Evolutionary conservation across 1,140 invertebrate species (phyloP), one percentile per base, ranked within the genome.

Genomic region (Tetramorium parvispinum): DNA sequence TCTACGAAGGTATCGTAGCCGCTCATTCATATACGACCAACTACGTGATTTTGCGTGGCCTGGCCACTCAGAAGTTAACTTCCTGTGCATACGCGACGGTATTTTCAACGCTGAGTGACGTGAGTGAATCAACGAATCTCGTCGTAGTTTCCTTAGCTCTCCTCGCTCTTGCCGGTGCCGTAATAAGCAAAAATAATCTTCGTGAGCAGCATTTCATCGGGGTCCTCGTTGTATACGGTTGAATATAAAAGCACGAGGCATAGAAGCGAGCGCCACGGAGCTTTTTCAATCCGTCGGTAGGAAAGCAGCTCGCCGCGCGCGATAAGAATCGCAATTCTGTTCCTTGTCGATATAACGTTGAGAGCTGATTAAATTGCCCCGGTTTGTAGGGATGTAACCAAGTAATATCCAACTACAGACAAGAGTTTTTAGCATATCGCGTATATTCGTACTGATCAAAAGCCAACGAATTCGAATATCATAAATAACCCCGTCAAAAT

Each of bases 241-340:
- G 43, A 32, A 37, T 55, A 65, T 70, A 61, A 85, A 81, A 85
- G 86, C 71, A 71, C 73, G 63, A 59, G 53, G 53, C 75, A 49
- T 16, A 49, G 46, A 24, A 51, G 13, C 32, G 40, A 37, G 53
- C 53, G 53, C 40, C 40, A 40, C 13, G 21, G 63, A 82, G 71
- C 53, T 88, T 89, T 90, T 88, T 90, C 91, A 90, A 91, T 88
- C 86, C 81, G 81, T 87, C 68, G 61, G 85, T 71, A 65, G 77
- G 68, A 73, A 87, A 79, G 79, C 78, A 79, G 43, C 76, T 85
- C 21, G 85, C 71, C 46, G 32, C 70, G 89, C 70, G 40, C 81
- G 90, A 91, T 91, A 91, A 91, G 85, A 85, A 86, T 88, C 87
- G 83, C 90, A 89, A 88, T 86, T 90, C 85, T 79, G 57, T 75